A percentile compares a stretch with the other conserved stretches of the same genome.
phyloP scores from a whole-genome alignment of 2,113 vertebrate species.

The Neolamprologus caudopunctatus region DNA sequence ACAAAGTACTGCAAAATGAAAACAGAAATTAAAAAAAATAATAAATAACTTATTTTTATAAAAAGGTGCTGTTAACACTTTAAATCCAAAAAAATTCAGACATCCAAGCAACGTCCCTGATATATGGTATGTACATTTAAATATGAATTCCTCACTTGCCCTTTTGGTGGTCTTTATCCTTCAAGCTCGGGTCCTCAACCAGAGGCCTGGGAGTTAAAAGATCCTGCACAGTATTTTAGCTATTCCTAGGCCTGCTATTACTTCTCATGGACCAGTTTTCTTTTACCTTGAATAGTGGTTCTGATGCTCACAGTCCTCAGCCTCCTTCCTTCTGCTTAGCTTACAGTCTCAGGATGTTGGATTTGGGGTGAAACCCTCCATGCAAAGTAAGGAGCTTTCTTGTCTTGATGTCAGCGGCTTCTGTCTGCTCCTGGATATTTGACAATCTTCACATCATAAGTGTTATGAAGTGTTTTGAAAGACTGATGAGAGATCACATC shows the following conservation, averaged over 20 bases:
- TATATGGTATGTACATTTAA: background rate
- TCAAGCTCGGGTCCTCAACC: background rate
- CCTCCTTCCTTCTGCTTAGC: background rate
- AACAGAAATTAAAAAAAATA: background rate
- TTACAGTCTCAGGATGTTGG: background rate
- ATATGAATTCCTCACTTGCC: background rate
- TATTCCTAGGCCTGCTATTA: background rate
- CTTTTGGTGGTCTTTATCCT: background rate
- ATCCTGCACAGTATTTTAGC: background rate
- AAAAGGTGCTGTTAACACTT: background rate
- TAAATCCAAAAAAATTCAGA: background rate
- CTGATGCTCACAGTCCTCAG: background rate
- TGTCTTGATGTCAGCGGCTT: background rate
- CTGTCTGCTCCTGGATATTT: background rate
- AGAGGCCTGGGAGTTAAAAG: background rate
- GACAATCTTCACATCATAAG: background rate
- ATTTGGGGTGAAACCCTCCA: background rate
- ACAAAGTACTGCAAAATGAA: background rate
- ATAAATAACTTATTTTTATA: background rate
- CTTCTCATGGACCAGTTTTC: background rate
- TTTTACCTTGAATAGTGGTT: background rate
- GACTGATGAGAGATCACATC: too few relatives aligned
- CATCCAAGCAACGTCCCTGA: background rate
- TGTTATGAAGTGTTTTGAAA: background rate
- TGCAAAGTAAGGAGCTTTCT: background rate